These are phyloP conservation scores for Heteronetta atricapilla DNA, from an alignment of 2,113 vertebrate genomes.

Conservation along the genomic window DNA sequence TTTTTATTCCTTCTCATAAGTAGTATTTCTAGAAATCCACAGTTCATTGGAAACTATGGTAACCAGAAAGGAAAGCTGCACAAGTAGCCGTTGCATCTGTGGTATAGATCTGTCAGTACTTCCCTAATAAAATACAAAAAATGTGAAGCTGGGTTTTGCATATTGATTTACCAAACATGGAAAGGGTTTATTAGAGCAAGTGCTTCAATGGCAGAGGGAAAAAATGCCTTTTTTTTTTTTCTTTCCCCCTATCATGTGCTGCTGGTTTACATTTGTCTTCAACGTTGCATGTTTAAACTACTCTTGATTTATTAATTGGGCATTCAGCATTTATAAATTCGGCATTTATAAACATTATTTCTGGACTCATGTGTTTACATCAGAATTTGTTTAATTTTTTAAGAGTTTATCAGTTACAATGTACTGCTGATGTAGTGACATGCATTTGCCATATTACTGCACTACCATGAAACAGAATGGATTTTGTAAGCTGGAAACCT, in stretches of 20 bases:
- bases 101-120: background rate
- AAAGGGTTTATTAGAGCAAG: background rate
- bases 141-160: background rate
- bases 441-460: background rate
- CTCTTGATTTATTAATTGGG: background rate
- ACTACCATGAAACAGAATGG: background rate
- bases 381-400: background rate
- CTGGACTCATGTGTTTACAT: background rate
- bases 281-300: background rate
- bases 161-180: background rate
- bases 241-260: background rate
- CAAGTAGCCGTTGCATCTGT: background rate
- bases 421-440: background rate
- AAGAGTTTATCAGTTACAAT: background rate
- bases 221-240: background rate
- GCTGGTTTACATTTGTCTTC: background rate
- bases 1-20: constrained; percentile 43
- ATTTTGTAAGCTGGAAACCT: background rate
- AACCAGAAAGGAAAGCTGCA: constrained; percentile 31
- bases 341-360: background rate
- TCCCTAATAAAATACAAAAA: background rate
- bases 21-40: constrained; percentile 45
- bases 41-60: constrained; percentile 57
- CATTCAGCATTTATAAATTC: too few species aligned
- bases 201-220: background rate